Base-by-base conservation (phyloP, 2,113 vertebrate species). In the Agelaius tricolor region DNA sequence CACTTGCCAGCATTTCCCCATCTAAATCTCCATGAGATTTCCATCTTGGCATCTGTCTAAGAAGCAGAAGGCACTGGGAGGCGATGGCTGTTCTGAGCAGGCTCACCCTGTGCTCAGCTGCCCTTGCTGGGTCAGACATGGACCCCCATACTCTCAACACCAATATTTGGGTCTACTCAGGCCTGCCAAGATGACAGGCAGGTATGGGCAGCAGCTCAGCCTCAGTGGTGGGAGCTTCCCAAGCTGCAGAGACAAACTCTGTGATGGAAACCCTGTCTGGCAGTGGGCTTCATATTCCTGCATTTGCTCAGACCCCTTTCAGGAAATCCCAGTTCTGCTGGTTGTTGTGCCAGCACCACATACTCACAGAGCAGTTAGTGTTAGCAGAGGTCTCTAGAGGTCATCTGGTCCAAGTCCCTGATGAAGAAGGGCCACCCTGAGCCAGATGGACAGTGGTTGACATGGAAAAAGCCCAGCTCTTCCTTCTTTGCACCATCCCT, bases 71-170 rank as follows among this genome's bases (percentile, higher is more conserved):
- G 54, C 12, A 20, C 15, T 8, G 24, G 37, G 24, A 31, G 11
- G 54, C 0, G 0, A 8, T 24, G 67, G 35, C 4, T 21, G 2
- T 20, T 31, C 22, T 0, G 1, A 20, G 37, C 27, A 90, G 51
- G 19, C 19, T 57, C 37, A 44, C 5, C 7, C 33, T 43, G 8
- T 26, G 33, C 28, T 71, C 9, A 5, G 22, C 27, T 71, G 27
- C 27, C 33, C 37, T 44, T 33, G 35, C 43, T 39, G 73, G 23
- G 13, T 47, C 15, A 37, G 41, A 31, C 0, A 1, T 3, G 2
- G 14, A 9, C 14, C 15, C 39, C 12, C 28, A 16, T 19, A 35
- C 26, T 62, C 47, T 35, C 6, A 9, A 77, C 57, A 69, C 15
- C 14, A 15, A 10, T 5, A 7, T 10, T 22, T 21, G n/a, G 46